A percentile compares a stretch with the other conserved stretches of the same genome.
Evolutionary conservation across 2,113 vertebrate species (phyloP).

Genomic region (Cavia porcellus): DNA sequence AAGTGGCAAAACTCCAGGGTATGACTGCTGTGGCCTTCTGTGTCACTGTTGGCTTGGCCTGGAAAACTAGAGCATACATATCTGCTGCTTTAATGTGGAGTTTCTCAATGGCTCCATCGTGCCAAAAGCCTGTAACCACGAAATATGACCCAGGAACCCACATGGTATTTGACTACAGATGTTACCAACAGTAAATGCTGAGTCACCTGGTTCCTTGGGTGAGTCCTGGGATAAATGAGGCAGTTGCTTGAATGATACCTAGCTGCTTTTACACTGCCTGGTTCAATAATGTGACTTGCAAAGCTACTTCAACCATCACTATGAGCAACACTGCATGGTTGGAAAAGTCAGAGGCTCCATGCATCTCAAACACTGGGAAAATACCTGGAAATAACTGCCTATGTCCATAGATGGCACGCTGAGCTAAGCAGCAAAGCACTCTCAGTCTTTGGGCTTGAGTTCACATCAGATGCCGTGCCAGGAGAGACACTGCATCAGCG

Average conservation of each 20-base stretch:
- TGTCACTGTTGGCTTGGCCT: neutral
- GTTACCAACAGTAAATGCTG: neutral
- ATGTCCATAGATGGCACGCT: fast-evolving
- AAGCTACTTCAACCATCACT: neutral
- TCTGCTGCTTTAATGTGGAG: constrained; percentile 31
- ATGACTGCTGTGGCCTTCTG: neutral
- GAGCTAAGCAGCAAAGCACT: neutral
- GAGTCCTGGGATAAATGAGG: neutral
- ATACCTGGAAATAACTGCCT: fast-evolving
- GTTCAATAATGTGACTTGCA: neutral
- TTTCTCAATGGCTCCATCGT: neutral
- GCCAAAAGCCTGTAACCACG: neutral
- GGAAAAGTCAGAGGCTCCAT: neutral
- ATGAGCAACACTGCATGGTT: neutral
- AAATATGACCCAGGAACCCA: neutral
- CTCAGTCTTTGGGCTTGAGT: neutral
- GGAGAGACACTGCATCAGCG: neutral
- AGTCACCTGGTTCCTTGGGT: neutral
- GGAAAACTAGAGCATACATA: neutral
- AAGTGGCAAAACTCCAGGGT: constrained; percentile 55
- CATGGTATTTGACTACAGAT: neutral
- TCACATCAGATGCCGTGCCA: neutral
- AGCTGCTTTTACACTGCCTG: neutral
- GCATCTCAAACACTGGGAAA: neutral
- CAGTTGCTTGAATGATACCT: neutral